These are phyloP conservation scores for Megaleporinus macrocephalus DNA, from an alignment of 2,113 vertebrate species.

Conservation along the genomic window DNA sequence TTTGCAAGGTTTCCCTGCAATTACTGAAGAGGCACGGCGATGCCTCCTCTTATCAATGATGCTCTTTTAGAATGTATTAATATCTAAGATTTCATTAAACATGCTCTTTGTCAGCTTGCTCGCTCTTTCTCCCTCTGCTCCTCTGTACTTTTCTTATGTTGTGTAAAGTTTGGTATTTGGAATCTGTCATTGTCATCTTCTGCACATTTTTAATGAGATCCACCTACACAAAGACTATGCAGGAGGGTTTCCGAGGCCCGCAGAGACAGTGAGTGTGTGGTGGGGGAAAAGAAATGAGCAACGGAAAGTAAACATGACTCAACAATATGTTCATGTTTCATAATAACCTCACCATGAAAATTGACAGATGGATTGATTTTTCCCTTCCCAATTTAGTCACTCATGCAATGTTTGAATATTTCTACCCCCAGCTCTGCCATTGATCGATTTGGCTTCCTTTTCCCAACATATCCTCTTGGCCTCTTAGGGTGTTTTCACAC, in stretches of 20 bases:
- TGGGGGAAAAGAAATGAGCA: not conserved
- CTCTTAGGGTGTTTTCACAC: too few relatives aligned
- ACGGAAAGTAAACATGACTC: not conserved
- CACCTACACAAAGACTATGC: not conserved
- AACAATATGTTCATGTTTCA: not conserved
- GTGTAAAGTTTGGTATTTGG: conserved; percentile 11
- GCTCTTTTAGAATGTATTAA: conserved; percentile 12
- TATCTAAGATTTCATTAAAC: conserved; percentile 11
- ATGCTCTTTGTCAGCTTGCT: not conserved
- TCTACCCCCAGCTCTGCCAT: not conserved
- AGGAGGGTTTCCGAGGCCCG: not conserved
- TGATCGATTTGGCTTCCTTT: not conserved
- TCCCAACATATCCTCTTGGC: not conserved
- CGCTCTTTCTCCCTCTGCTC: not conserved
- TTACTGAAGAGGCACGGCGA: not conserved
- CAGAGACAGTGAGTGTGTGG: too few relatives aligned
- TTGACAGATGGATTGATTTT: not conserved
- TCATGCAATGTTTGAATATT: too few relatives aligned
- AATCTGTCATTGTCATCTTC: conserved; percentile 4
- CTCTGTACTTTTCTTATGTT: conserved; percentile 12
- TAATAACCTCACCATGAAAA: not conserved
- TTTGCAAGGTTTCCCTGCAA: not conserved
- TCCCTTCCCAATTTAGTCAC: not conserved
- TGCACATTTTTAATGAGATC: conserved; percentile 9
- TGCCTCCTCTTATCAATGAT: conserved; percentile 1